Evolutionary conservation across 2,113 vertebrate species (phyloP), one percentile per base, ranked within the genome.

Genomic region (Nothocercus nigrocapillus): DNA sequence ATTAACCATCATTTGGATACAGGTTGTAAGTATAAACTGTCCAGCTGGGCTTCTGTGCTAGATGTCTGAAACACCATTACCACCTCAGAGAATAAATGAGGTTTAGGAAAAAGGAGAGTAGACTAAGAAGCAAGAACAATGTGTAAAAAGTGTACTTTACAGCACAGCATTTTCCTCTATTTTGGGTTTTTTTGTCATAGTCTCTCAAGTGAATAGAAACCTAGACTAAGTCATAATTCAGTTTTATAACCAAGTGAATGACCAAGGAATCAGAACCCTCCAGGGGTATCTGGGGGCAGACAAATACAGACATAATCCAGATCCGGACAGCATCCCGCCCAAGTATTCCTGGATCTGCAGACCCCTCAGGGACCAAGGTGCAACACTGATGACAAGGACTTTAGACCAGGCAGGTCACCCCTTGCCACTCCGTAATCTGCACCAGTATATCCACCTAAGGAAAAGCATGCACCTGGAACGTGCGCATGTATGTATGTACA

Each of bases 331-430:
- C 0, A 0, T 70, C 22, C 20, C n/a, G 18, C 8, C 11, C 7
- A 54, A 51, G 3, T 2, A 2, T 40, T 54, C 28, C 34, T 40
- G 49, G 36, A 16, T 3, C 76, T 13, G 6, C 7, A n/a, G 10
- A 0, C 22, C 14, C 21, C 34, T 74, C 22, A 0, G 1, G n/a
- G n/a, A 44, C 8, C 36, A 27, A 34, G 34, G 19, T 47, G 1
- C 5, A 47, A 2, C 1, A 0, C 38, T 42, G 18, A 4, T 0
- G 1, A 14, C 5, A 32, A n/a, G 34, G 47, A 15, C 19, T 9
- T 4, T 22, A 32, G 0, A 0, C 38, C 28, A 72, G 7, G 14
- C 38, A 14, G 5, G 17, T 13, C 36, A 1, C 59, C 40, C 25
- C 32, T 45, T 7, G 14, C n/a, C 24, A 11, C 64, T 45, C 42